Evolutionary conservation across 2,888 invertebrate species (phyloP).

Genomic region (Philaethria dido): DNA sequence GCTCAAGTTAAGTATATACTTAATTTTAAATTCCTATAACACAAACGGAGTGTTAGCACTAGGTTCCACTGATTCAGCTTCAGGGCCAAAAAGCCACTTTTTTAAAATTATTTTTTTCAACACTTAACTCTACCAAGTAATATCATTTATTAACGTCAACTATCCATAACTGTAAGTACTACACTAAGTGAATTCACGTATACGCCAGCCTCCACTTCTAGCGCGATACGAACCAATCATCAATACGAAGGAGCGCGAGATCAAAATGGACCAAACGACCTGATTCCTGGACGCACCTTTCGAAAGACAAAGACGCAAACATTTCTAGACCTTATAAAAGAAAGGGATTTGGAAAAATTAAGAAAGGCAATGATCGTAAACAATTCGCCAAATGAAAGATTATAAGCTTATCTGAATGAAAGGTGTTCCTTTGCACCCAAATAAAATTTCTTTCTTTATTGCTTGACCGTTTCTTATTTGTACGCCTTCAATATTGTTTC

Average conservation of each 20-base stretch:
- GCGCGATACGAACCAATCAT: constrained; percentile 76
- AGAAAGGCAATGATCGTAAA: constrained; percentile 65
- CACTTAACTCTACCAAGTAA: constrained; percentile 13
- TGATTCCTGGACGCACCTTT: constrained; percentile 61
- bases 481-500: constrained; percentile 43
- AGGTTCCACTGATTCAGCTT: no score
- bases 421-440: constrained; percentile 69
- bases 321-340: constrained; percentile 34
- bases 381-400: constrained; percentile 79
- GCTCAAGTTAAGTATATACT: no score
- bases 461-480: constrained; percentile 65
- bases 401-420: constrained; percentile 81
- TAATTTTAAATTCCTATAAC: no score
- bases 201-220: constrained; percentile 73
- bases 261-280: constrained; percentile 58
- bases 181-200: constrained; percentile 80
- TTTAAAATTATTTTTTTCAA: not conserved
- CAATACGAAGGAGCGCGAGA: constrained; percentile 61
- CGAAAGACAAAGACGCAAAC: constrained; percentile 52
- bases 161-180: constrained; percentile 46
- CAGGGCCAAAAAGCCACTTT: no score
- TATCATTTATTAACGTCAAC: constrained; percentile 43
- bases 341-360: constrained; percentile 53
- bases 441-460: constrained; percentile 77
- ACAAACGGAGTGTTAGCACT: no score